Conservation (phyloP, 2,113 vertebrate species). For the Mesembrinibis cayennensis region DNA sequence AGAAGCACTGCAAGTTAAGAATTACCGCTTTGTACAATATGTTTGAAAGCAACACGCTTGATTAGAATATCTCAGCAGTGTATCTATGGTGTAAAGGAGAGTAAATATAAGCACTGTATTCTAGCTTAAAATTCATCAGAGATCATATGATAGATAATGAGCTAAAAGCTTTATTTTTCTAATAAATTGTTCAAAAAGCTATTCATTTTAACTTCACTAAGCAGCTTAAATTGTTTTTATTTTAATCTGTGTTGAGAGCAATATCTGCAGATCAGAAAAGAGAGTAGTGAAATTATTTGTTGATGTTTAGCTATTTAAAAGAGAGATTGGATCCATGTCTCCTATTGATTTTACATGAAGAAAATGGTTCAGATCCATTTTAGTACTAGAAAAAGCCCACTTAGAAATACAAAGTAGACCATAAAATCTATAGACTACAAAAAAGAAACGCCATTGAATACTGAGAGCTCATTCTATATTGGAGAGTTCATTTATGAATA, state of each 20-base stretch:
- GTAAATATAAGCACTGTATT: not conserved
- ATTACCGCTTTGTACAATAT: not conserved
- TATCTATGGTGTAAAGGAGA: not conserved
- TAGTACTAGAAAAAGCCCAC: not conserved
- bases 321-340: not conserved
- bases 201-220: constrained; percentile 7
- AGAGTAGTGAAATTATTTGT: not conserved
- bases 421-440: not conserved
- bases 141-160: not conserved
- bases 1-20: not conserved
- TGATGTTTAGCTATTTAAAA: not conserved
- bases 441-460: not conserved
- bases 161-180: not conserved
- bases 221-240: not conserved
- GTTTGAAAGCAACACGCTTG: not conserved
- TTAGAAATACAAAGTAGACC: not conserved
- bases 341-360: constrained; percentile 14
- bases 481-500: not conserved
- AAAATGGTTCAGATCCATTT: constrained; percentile 6
- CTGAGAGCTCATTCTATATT: not conserved
- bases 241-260: not conserved
- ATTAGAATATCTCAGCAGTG: not conserved
- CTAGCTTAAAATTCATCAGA: not conserved
- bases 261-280: constrained; percentile 12
- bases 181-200: constrained; percentile 16